Conservation (phyloP, 2,888 invertebrate species). For the Drosophila neotestacea region DNA sequence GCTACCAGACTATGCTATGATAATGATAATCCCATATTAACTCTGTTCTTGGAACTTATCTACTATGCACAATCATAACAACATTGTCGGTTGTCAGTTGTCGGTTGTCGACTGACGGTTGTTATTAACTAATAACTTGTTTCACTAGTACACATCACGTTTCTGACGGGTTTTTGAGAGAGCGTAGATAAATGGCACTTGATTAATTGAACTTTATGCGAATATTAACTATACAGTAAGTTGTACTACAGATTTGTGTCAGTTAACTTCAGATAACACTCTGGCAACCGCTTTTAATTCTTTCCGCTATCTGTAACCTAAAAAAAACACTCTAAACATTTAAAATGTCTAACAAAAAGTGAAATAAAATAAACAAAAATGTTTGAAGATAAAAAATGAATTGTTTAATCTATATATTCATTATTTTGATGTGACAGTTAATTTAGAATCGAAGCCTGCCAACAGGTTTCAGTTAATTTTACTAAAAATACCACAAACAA, state of each 20-base stretch:
- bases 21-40: slow-evolving; percentile 32
- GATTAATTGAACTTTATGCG: slow-evolving; percentile 29
- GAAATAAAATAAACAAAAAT: too few species aligned
- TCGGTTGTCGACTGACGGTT: neutral
- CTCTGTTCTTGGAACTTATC: slow-evolving; percentile 50
- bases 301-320: neutral
- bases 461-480: slow-evolving; percentile 13
- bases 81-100: slow-evolving; percentile 5
- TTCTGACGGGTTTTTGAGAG: slow-evolving; percentile 39
- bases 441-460: neutral
- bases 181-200: slow-evolving; percentile 29
- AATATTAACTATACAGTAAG: neutral
- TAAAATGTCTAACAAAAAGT: neutral
- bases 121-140: slow-evolving; percentile 33
- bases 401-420: neutral
- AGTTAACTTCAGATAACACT: slow-evolving; percentile 5
- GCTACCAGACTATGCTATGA: slow-evolving; percentile 1
- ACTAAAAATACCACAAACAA: slow-evolving; percentile 14
- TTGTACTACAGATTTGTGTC: neutral
- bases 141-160: slow-evolving; percentile 28
- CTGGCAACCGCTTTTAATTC: slow-evolving; percentile 39
- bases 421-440: neutral
- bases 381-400: neutral
- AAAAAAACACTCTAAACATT: neutral
- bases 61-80: slow-evolving; percentile 20